phyloP scores from a whole-genome alignment of 2,888 invertebrate genomes.

The Carcina quercana region DNA sequence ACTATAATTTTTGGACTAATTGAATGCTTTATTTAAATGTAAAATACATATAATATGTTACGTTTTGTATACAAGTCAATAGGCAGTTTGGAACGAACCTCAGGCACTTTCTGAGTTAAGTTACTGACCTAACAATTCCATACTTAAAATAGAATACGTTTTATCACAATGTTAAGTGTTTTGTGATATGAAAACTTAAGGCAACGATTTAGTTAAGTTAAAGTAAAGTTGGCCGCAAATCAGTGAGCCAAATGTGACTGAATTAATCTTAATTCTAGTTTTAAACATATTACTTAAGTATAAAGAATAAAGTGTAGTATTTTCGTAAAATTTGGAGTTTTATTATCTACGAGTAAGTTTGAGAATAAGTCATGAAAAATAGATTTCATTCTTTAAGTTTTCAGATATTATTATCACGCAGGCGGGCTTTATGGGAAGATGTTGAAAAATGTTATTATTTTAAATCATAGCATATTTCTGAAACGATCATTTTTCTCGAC shows the following conservation, averaged over 20 bases:
- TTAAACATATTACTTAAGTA: slow-evolving; percentile 23
- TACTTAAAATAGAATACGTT: too few relatives aligned
- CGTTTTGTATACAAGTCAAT: too few relatives aligned
- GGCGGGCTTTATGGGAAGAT: too few relatives aligned
- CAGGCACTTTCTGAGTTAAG: too few relatives aligned
- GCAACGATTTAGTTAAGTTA: slow-evolving; percentile 2
- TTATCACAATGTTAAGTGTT: not conserved
- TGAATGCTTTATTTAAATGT: too few relatives aligned
- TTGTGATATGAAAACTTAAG: not conserved
- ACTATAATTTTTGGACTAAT: too few relatives aligned
- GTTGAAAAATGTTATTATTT: not conserved
- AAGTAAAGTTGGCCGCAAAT: slow-evolving; percentile 8
- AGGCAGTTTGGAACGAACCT: too few relatives aligned
- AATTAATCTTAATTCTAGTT: slow-evolving; percentile 40
- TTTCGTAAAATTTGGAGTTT: slow-evolving; percentile 17
- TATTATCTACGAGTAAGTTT: slow-evolving; percentile 4
- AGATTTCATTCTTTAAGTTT: not conserved
- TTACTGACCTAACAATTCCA: too few relatives aligned
- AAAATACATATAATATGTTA: too few relatives aligned
- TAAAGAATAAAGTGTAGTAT: slow-evolving; percentile 24
- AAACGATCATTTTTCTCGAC: too few relatives aligned
- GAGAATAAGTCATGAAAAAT: not conserved
- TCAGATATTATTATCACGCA: not conserved
- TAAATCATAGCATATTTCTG: not conserved
- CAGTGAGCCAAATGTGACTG: slow-evolving; percentile 50